Base-by-base conservation (phyloP, 2,888 invertebrate genomes). In the Dryomyza anilis region DNA sequence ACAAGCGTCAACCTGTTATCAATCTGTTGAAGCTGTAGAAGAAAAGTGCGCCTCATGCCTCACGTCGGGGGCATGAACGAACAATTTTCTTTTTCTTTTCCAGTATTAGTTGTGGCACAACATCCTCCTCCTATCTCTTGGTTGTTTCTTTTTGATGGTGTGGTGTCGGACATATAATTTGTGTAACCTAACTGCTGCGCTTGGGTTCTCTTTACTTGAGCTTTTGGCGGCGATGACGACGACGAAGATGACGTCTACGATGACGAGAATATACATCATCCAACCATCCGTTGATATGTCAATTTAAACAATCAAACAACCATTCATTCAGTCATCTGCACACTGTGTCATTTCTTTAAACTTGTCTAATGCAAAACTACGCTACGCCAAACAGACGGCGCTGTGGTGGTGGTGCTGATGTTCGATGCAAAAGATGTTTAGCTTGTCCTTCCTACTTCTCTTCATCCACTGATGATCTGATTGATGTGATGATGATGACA, bases 11-110 rank as follows among this genome's bases (percentile, higher is more conserved):
- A n/a, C n/a, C n/a, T n/a, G n/a, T n/a, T n/a, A n/a, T n/a, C n/a
- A n/a, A n/a, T n/a, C n/a, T n/a, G n/a, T n/a, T n/a, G n/a, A n/a
- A n/a, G 52, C 23, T 46, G 52, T 61, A 19, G 43, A 61, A 61
- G 52, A 53, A 59, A 57, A 50, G 46, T 46, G 29, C 63, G 59
- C 36, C 43, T 65, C n/a, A n/a, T 45, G 71, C 72, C 74, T 74
- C 70, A 74, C n/a, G n/a, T n/a, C n/a, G n/a, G 74, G 73, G 74
- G 74, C 73, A 53, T 71, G 70, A 72, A 76, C 65, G 74, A 73
- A 73, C 29, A 45, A 59, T 59, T 76, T 77, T 77, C 75, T 61
- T 60, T 67, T 77, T 78, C 75, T 77, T 77, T 76, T 77, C 70
- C 77, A 77, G 78, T 76, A 68, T 72, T 68, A 64, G 71, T 70